These are phyloP conservation scores for Sarotherodon lohbergeri DNA, from an alignment of 2,113 vertebrate species.

Conservation along the genomic window DNA sequence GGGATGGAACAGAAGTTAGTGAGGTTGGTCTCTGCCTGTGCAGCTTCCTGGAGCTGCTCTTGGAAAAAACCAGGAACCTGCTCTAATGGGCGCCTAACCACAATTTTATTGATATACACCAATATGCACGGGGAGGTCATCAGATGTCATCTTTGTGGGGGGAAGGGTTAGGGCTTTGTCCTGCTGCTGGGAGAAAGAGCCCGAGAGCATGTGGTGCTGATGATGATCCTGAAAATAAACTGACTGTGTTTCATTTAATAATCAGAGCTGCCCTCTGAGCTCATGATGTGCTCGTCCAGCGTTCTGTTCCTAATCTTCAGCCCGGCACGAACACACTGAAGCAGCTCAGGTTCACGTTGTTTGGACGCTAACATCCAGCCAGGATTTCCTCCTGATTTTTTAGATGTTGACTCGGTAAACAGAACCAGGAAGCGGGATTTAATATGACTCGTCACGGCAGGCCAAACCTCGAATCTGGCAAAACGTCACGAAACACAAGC, in stretches of 20 bases:
- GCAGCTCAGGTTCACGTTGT: background rate
- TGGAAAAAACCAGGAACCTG: background rate
- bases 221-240: background rate
- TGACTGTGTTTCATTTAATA: background rate
- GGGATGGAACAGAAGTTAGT: background rate
- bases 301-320: background rate
- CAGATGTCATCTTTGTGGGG: background rate
- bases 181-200: background rate
- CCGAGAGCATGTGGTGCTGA: background rate
- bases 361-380: background rate
- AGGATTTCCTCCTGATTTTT: background rate
- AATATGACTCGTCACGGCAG: background rate
- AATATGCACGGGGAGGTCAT: background rate
- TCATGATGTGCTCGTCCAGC: background rate
- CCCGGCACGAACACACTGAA: background rate
- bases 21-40: background rate
- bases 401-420: background rate
- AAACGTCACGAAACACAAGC: background rate
- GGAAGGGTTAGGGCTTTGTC: background rate
- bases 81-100: background rate
- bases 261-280: background rate
- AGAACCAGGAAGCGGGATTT: background rate
- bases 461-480: constrained; percentile 3
- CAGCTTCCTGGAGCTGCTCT: background rate
- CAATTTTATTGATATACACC: background rate